Conservation (phyloP, 2,797 vertebrate species). For the Threskiornis aethiopicus region DNA sequence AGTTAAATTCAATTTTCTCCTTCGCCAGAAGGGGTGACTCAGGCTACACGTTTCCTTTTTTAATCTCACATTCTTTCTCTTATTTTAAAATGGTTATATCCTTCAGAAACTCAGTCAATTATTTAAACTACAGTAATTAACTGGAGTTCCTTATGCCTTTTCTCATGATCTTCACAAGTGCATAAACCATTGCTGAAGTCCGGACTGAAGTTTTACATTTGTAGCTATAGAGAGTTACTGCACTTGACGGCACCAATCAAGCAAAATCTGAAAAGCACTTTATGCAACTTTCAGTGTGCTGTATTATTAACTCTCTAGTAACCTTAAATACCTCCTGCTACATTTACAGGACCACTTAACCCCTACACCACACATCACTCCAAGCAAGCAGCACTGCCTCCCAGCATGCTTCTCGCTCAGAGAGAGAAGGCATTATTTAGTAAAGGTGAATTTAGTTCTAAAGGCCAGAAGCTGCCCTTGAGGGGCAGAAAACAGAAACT, state of each 20-base stretch:
- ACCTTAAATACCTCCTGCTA: not conserved
- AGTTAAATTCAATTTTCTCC: not conserved
- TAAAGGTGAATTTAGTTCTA: not conserved
- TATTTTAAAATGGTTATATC: not conserved
- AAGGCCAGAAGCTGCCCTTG: not conserved
- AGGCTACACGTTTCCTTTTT: not conserved
- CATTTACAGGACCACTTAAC: not conserved
- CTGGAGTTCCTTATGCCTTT: not conserved
- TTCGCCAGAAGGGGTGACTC: not conserved
- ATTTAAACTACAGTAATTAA: not conserved
- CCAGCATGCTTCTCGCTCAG: not conserved
- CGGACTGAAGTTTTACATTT: not conserved
- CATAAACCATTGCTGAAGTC: not conserved
- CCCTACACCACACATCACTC: not conserved
- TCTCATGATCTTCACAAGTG: not conserved
- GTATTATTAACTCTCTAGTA: not conserved
- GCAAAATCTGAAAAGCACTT: not conserved
- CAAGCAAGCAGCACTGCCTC: not conserved
- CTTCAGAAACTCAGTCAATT: not conserved
- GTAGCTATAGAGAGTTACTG: not conserved
- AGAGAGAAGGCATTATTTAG: not conserved
- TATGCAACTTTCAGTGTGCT: not conserved
- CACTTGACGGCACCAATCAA: not conserved
- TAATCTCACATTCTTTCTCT: not conserved
- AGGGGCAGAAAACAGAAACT: not conserved